Conservation (phyloP, 2,888 invertebrate species). For the Celastrina argiolus region DNA sequence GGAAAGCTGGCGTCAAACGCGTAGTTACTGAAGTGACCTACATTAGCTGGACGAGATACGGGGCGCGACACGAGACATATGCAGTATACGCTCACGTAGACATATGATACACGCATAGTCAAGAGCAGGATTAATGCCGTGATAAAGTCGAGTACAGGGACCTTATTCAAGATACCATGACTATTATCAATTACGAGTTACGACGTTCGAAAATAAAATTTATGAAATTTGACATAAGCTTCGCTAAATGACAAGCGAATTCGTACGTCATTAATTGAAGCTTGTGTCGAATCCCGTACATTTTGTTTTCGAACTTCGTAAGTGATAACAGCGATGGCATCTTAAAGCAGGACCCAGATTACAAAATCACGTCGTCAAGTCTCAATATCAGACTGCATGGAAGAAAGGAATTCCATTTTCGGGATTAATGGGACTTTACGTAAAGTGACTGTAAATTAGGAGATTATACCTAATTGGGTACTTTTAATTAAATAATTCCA, state of each 20-base stretch:
- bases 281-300: too few species aligned
- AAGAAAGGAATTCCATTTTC: background rate
- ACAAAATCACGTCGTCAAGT: background rate
- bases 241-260: too few species aligned
- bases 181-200: too few species aligned
- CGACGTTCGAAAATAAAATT: too few species aligned
- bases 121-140: background rate
- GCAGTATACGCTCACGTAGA: background rate
- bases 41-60: slow-evolving; percentile 9
- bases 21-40: slow-evolving; percentile 9
- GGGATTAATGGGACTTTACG: background rate
- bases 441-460: background rate
- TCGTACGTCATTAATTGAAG: too few species aligned
- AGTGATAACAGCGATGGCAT: too few species aligned
- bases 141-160: background rate
- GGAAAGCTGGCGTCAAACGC: slow-evolving; percentile 15
- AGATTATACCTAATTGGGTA: background rate
- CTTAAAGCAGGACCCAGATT: too few species aligned
- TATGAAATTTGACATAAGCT: too few species aligned
- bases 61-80: background rate
- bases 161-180: too few species aligned
- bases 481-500: background rate
- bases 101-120: background rate
- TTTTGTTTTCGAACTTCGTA: too few species aligned
- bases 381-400: background rate